Conservation (phyloP, 2,888 invertebrate species). For the Caenorhabditis sp. region DNA sequence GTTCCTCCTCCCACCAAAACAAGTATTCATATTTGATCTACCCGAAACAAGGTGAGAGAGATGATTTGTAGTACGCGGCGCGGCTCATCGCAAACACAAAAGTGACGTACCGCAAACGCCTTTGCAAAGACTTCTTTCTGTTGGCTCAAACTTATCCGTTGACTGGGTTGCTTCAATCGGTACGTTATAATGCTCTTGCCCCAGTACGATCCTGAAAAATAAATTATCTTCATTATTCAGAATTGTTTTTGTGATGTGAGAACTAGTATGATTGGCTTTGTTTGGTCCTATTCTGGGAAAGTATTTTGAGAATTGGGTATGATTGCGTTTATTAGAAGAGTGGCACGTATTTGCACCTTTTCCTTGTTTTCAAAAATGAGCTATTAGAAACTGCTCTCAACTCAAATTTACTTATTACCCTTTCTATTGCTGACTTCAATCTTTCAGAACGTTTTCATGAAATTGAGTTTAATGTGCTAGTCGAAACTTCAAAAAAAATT, state of each 20-base stretch:
- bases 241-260: neutral
- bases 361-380: neutral
- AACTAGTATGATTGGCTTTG: neutral
- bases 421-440: no score
- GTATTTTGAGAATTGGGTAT: neutral
- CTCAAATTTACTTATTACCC: neutral
- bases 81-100: slow-evolving; percentile 41
- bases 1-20: slow-evolving; percentile 10
- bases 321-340: neutral
- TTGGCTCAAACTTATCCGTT: slow-evolving; percentile 66
- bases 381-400: neutral
- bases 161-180: slow-evolving; percentile 73
- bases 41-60: slow-evolving; percentile 44
- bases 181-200: slow-evolving; percentile 79
- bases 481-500: no score
- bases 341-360: neutral
- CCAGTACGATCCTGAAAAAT: slow-evolving; percentile 82
- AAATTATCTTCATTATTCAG: slow-evolving; percentile 33
- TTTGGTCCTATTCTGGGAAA: neutral
- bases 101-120: slow-evolving; percentile 74
- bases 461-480: no score
- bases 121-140: slow-evolving; percentile 72
- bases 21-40: slow-evolving; percentile 51
- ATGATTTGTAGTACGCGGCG: slow-evolving; percentile 48
- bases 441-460: no score